Base-by-base conservation (phyloP, 2,113 vertebrate species). In the Macaca nemestrina region DNA sequence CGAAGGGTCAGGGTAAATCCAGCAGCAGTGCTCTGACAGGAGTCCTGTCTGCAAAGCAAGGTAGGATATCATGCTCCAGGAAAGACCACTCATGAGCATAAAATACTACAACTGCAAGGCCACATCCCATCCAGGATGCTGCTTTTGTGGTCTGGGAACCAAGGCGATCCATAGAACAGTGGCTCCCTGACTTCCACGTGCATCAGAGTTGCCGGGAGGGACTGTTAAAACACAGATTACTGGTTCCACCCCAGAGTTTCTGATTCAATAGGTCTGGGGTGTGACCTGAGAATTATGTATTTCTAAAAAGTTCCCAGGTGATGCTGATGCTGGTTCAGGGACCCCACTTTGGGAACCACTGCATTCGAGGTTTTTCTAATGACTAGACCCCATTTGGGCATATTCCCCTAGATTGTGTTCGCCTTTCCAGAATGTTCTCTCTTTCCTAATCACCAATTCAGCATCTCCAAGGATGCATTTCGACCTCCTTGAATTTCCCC, bases 21-120 rank as follows among this genome's bases (percentile, higher is more conserved):
- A 99, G 98, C 98, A 99, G 99, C 96, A 99, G 99, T 67, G 99
- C 99, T 9, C 98, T 99, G 92, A 99, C 99, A 6, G 99, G 99
- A 50, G 99, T 99, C 70, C 99, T 99, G 80, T 99, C 99, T 97
- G 99, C 99, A 70, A 99, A 99, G 98, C 99, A 99, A 99, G 99
- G 99, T 99, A 99, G 83, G 98, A 13, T 12, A 64, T 38, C 1
- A 0, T 70, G 22, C 67, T 40, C 32, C 0, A 1, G 50, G 78
- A 64, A 13, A 70, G 22, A 17, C 83, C 8, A 0, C 27, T 67
- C 14, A 2, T 0, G 35, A 92, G 50, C 2, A 0, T 3, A 40
- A 23, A 35, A 12, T 0, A 6, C 67, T 2, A 10, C 57, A 1
- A 20, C 38, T 43, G 2, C 11, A 55, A 11, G 1, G 48, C 43